Evolutionary conservation across 1,140 invertebrate genomes (phyloP).

Genomic region (Drosophila repletoides): DNA sequence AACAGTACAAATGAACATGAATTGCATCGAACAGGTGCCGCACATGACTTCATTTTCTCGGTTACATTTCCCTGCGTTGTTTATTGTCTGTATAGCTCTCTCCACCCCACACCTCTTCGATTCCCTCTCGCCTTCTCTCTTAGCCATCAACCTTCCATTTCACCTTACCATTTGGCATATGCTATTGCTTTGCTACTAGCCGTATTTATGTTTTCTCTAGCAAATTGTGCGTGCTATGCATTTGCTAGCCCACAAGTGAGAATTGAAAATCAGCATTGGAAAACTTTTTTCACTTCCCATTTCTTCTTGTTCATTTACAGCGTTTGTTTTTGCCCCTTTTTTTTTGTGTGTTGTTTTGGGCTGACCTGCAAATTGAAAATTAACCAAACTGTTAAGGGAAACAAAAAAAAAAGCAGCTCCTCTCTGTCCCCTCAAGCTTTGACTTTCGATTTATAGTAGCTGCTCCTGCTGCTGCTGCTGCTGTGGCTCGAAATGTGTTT

Average conservation of each 20-base stretch:
- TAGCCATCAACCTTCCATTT: not conserved
- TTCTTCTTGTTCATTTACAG: constrained; percentile 56
- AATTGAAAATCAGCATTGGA: constrained; percentile 43
- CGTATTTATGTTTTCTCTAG: constrained; percentile 78
- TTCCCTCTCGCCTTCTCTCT: not conserved
- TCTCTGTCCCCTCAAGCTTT: not conserved
- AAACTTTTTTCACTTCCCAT: constrained; percentile 9
- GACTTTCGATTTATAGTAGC: constrained; percentile 45
- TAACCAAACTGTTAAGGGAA: constrained; percentile 47
- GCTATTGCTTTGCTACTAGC: constrained; percentile 58
- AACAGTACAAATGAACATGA: constrained; percentile 79
- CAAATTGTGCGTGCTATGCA: constrained; percentile 71
- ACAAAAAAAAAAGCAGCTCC: not conserved
- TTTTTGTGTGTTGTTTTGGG: constrained; percentile 17
- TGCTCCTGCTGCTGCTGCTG: no score
- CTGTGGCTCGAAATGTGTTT: constrained; percentile 27
- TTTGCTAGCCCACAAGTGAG: constrained; percentile 7
- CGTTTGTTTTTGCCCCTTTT: constrained; percentile 6
- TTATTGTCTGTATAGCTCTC: constrained; percentile 26
- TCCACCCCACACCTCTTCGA: not conserved
- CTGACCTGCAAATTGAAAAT: constrained; percentile 68
- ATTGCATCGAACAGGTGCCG: constrained; percentile 74
- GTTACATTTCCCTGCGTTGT: constrained; percentile 59
- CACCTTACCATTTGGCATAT: constrained; percentile 50
- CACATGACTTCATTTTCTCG: constrained; percentile 79